Evolutionary conservation across 2,888 invertebrate genomes (phyloP).

Genomic region (Artemia sinica): DNA sequence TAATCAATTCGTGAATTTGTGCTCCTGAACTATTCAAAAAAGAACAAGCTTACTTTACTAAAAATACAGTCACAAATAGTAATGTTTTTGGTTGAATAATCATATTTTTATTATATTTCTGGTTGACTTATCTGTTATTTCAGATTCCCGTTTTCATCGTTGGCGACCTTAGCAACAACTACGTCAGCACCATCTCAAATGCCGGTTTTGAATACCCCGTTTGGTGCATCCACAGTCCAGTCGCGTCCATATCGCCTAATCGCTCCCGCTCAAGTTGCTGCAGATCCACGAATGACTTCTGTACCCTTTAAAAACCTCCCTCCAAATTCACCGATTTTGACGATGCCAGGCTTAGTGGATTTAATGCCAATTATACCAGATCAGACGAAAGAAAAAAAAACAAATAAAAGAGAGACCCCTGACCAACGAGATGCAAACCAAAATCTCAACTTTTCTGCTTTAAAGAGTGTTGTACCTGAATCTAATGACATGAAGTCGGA

Average conservation of each 20-base stretch:
- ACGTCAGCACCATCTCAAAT: not conserved
- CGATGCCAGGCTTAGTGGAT: too few relatives aligned
- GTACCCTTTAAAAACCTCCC: not conserved
- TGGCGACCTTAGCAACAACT: not conserved
- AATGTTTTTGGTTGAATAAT: too few relatives aligned
- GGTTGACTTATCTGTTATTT: too few relatives aligned
- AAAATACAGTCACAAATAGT: too few relatives aligned
- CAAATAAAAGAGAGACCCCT: too few relatives aligned
- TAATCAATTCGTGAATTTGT: too few relatives aligned
- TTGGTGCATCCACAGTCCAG: constrained; percentile 5
- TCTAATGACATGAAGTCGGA: constrained; percentile 1
- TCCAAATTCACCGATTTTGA: not conserved
- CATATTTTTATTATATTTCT: too few relatives aligned
- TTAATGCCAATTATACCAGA: too few relatives aligned
- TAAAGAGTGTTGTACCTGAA: not conserved
- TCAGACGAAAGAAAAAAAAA: too few relatives aligned
- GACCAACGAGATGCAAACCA: not conserved
- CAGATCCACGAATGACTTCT: constrained; percentile 11
- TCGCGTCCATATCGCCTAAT: constrained; percentile 5
- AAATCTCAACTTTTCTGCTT: not conserved
- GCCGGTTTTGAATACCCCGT: not conserved
- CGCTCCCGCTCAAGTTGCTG: not conserved
- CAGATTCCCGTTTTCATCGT: too few relatives aligned
- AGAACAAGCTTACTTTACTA: too few relatives aligned
- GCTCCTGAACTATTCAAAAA: too few relatives aligned